phyloP scores from a whole-genome alignment of 2,113 vertebrate genomes.

The Struthidea cinerea region DNA sequence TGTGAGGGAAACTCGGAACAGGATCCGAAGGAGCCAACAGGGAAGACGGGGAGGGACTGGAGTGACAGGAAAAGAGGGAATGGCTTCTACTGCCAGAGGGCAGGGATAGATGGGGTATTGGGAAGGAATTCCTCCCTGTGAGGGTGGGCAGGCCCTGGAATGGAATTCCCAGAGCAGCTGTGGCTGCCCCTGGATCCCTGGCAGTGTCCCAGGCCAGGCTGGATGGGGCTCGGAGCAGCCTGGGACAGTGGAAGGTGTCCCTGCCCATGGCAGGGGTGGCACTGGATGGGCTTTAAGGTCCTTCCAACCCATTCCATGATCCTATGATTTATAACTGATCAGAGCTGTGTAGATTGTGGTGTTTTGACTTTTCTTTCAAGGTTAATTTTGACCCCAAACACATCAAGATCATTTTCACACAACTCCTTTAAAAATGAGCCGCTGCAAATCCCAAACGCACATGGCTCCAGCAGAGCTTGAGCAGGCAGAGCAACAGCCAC shows the following conservation, averaged over 20 bases:
- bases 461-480: background rate
- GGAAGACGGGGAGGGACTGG: background rate
- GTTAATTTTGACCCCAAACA: background rate
- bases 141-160: fast-evolving
- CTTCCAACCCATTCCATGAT: background rate
- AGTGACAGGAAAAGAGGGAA: background rate
- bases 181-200: background rate
- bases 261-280: background rate
- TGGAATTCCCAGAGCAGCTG: background rate
- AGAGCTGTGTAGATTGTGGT: background rate
- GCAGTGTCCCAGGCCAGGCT: background rate
- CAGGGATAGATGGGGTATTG: fast-evolving
- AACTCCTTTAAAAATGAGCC: background rate
- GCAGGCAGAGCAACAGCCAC: background rate
- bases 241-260: background rate
- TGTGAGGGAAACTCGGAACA: background rate
- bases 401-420: background rate
- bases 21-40: background rate
- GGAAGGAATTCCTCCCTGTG: fast-evolving
- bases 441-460: background rate
- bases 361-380: background rate
- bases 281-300: background rate
- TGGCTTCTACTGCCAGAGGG: background rate
- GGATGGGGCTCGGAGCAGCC: background rate
- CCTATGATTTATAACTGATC: background rate